Evolutionary conservation across 2,113 vertebrate genomes (phyloP), one percentile per base, ranked within the genome.

Genomic region (Clupea harengus): DNA sequence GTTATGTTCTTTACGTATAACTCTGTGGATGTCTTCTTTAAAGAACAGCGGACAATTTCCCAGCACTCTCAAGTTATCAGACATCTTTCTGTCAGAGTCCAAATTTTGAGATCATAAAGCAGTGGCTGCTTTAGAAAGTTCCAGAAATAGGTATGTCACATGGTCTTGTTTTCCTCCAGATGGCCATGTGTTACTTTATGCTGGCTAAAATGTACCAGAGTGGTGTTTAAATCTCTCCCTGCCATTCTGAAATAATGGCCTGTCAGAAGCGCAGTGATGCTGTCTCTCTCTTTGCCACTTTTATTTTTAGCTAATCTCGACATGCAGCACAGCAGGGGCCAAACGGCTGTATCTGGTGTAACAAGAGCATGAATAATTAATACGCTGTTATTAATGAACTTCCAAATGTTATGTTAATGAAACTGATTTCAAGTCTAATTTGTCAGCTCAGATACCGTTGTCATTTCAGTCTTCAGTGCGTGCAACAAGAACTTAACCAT

Each of bases 321-420:
- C 92, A 93, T 94, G 94, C 94, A 92, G 91, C 96, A 91, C 96
- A 95, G 95, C 94, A 91, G 94, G 96, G 92, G 93, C 93, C 39
- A 95, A 96, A 95, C 93, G 93, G 93, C 94, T 96, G 92, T 94
- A 96, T 96, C 95, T 94, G 92, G 94, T 95, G 95, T 96, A 97
- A 97, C 95, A 97, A 96, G 96, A 96, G 92, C 95, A 96, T 97
- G 95, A 96, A 97, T 97, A 96, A 96, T 96, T 96, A 96, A 97
- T 97, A 95, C 92, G 89, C 92, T 89, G 93, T 96, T 96, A 96
- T 97, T 97, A 96, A 97, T 96, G 95, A 96, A 96, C 96, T 96
- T 97, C 94, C 93, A 95, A 93, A 95, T 94, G 93, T 96, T 96
- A 96, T 96, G 95, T 96, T 97, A 96, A 96, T 97, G 94, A 95